Base-by-base conservation (phyloP, 1,140 invertebrate species). In the Homalodisca vitripennis region DNA sequence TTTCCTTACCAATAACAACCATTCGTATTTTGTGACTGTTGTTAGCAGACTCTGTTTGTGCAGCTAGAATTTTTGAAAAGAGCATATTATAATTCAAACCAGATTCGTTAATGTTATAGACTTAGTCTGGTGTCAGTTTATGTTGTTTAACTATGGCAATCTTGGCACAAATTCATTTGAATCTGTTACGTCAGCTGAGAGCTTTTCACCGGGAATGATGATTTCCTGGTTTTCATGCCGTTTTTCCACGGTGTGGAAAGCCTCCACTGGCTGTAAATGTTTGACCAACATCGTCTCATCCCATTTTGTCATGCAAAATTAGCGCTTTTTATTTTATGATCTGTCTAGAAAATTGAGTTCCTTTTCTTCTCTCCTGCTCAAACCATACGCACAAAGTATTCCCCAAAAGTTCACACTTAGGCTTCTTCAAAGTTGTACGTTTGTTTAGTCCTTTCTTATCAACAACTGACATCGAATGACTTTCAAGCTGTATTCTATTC, bases 171-270 rank as follows among this genome's bases (percentile, higher is more conserved):
- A 73, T 57, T 71, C 47, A 41, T 73, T 53, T 13, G 66, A 68
- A 27, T 69, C 73, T 68, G 67, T 66, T 2, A 60, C 29, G 65
- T 74, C 32, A 12, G 70, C 72, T 12, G 73, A 73, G 60, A 75
- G 66, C 57, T 69, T 72, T 68, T 74, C 71, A 10, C 73, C n/a
- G n/a, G n/a, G n/a, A n/a, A n/a, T n/a, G n/a, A n/a, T n/a, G n/a
- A n/a, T n/a, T n/a, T n/a, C n/a, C 73, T 60, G 64, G 31, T 66
- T 55, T 22, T 64, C 64, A 53, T 70, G 64, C 2, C 63, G 48
- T n/a, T 70, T 65, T 55, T 70, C 67, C 47, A 29, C 30, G 60
- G 34, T 64, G 60, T 29, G 34, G 34, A 10, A 27, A 64, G 17
- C 60, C 60, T 32, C 34, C 60, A 64, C 60, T 64, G 30, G 60